phyloP scores from a whole-genome alignment of 2,888 invertebrate species.

The Stenodema calcarata region DNA sequence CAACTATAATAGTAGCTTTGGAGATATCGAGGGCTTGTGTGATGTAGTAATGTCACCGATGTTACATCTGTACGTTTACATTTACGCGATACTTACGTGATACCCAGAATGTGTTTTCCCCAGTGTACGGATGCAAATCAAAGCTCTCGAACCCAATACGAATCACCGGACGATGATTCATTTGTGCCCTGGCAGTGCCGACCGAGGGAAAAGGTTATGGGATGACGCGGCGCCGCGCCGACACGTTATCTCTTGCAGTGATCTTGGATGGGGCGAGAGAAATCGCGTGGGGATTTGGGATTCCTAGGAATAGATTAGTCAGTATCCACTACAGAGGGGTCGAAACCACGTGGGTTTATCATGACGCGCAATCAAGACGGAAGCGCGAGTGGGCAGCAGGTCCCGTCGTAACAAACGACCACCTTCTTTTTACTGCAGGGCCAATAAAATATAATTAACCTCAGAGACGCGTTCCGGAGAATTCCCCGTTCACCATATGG shows the following conservation, averaged over 20 bases:
- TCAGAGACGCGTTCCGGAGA: background rate
- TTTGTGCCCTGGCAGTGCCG: background rate
- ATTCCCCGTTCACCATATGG: slow-evolving; percentile 12
- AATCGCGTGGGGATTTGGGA: slow-evolving; percentile 31
- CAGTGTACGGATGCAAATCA: no score
- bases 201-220: background rate
- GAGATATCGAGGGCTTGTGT: no score
- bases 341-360: slow-evolving; percentile 19
- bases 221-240: background rate
- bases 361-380: slow-evolving; percentile 14
- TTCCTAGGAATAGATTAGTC: slow-evolving; percentile 35
- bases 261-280: background rate
- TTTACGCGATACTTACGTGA: no score
- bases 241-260: background rate
- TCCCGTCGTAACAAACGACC: background rate
- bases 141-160: background rate
- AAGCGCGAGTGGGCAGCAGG: slow-evolving; percentile 14
- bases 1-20: no score
- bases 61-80: no score
- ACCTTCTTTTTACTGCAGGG: background rate
- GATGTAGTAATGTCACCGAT: no score
- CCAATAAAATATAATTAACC: slow-evolving; percentile 19
- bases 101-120: no score
- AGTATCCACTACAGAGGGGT: background rate
- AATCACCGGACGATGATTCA: slow-evolving; percentile 4